Evolutionary conservation across 2,113 vertebrate species (phyloP).

Genomic region (Amphiprion percula): DNA sequence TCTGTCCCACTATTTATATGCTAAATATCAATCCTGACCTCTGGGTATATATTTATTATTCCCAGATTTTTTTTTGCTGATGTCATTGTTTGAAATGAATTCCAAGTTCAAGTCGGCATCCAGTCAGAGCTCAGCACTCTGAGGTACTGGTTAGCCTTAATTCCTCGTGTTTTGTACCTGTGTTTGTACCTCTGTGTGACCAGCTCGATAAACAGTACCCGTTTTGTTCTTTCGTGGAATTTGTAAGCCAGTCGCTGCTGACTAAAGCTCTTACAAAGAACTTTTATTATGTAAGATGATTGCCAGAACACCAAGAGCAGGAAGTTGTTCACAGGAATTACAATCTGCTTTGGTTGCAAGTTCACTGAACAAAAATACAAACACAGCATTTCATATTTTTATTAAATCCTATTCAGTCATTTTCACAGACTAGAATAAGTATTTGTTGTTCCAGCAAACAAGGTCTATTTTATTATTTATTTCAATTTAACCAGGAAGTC

Average conservation of each 20-base stretch:
- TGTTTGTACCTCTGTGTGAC: neutral
- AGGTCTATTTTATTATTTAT: too few species aligned
- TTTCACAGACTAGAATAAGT: too few species aligned
- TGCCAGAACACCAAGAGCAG: neutral
- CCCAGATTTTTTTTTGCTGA: neutral
- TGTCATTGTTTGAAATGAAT: neutral
- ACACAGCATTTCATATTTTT: too few species aligned
- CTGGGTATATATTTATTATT: too few species aligned
- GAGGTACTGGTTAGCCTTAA: neutral
- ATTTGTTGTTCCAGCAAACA: too few species aligned
- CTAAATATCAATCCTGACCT: too few species aligned
- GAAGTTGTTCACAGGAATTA: constrained; percentile 12
- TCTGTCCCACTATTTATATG: too few species aligned
- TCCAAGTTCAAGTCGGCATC: neutral
- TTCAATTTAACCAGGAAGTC: too few species aligned
- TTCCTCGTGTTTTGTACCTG: neutral
- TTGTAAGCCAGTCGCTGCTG: constrained; percentile 24
- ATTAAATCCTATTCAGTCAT: too few species aligned
- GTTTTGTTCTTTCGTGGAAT: constrained; percentile 26
- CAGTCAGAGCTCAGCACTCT: neutral
- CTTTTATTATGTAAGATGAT: constrained; percentile 55
- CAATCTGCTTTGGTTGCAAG: neutral
- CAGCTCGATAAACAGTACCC: neutral
- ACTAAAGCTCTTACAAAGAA: constrained; percentile 27
- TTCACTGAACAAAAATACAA: neutral